A percentile compares a stretch with the other conserved stretches of the same genome.
These are phyloP conservation scores for Gymnoscopelus braueri DNA, from an alignment of 2,797 vertebrate genomes.

Conservation along the genomic window DNA sequence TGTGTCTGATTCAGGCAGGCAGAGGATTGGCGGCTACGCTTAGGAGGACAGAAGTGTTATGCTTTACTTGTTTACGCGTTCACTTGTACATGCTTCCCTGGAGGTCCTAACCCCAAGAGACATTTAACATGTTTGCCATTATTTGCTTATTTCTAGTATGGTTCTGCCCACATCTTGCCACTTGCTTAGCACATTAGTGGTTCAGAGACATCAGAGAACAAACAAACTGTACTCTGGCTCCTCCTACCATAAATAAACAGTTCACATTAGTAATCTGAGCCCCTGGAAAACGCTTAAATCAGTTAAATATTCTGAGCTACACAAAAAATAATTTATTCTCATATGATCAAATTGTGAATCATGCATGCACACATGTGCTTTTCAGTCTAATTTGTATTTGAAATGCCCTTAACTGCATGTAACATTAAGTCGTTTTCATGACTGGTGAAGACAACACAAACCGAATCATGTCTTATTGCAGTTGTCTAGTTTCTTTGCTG, in stretches of 20 bases:
- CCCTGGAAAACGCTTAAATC: conserved; percentile 32
- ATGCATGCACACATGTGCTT: conserved; percentile 42
- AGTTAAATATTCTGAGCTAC: conserved; percentile 4
- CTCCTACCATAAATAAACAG: conserved; percentile 49
- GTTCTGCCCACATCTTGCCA: not conserved
- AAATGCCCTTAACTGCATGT: conserved; percentile 50
- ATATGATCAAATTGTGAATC: conserved; percentile 25
- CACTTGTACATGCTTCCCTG: conserved; percentile 10
- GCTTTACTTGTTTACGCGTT: conserved; percentile 30
- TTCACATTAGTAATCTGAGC: conserved; percentile 25
- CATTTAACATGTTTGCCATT: conserved; percentile 28
- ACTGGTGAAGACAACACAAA: not conserved
- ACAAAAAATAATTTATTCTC: conserved; percentile 15
- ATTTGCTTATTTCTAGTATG: conserved; percentile 33
- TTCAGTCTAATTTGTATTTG: conserved; percentile 20
- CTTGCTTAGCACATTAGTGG: conserved; percentile 25
- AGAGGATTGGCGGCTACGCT: conserved; percentile 23
- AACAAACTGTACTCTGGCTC: conserved; percentile 32
- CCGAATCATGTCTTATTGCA: conserved; percentile 4
- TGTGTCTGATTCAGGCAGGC: conserved; percentile 25
- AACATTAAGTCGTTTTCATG: conserved; percentile 6
- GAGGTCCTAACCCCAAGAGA: conserved; percentile 37
- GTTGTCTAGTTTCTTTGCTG: not conserved
- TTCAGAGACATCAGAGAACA: conserved; percentile 8
- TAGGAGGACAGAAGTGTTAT: conserved; percentile 2